phyloP scores from a whole-genome alignment of 2,113 vertebrate genomes.

The Mesembrinibis cayennensis region DNA sequence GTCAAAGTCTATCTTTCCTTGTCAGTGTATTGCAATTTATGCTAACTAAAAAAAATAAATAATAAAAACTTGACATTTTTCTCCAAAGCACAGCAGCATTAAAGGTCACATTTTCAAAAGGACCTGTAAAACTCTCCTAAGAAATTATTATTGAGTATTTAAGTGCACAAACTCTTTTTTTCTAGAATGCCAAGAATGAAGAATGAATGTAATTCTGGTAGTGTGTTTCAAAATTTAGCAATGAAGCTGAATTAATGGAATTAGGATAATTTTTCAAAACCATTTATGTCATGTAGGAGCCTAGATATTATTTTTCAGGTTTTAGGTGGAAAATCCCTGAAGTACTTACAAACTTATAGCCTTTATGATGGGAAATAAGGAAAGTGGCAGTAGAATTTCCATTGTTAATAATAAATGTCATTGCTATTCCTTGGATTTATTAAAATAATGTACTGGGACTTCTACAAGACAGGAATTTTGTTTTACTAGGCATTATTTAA shows the following conservation, averaged over 20 bases:
- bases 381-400: background rate
- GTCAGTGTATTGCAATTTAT: background rate
- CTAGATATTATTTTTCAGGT: background rate
- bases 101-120: constrained; percentile 41
- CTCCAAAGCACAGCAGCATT: background rate
- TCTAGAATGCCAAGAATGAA: background rate
- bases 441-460: background rate
- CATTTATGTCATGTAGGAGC: rapidly evolving
- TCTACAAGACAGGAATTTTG: background rate
- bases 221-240: background rate
- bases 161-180: background rate
- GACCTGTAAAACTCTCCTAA: constrained; percentile 9
- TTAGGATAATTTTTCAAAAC: background rate
- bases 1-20: background rate
- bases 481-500: background rate
- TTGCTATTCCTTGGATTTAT: background rate
- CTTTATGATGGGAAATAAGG: background rate
- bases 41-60: background rate
- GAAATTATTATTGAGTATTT: constrained; percentile 10
- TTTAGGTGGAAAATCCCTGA: background rate
- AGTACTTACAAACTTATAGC: background rate
- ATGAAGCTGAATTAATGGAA: background rate
- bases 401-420: background rate
- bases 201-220: background rate
- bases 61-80: constrained; percentile 38